A percentile compares a stretch with the other conserved stretches of the same genome.
phyloP scores from a whole-genome alignment of 2,797 vertebrate species.

The Macrochelys suwanniensis region DNA sequence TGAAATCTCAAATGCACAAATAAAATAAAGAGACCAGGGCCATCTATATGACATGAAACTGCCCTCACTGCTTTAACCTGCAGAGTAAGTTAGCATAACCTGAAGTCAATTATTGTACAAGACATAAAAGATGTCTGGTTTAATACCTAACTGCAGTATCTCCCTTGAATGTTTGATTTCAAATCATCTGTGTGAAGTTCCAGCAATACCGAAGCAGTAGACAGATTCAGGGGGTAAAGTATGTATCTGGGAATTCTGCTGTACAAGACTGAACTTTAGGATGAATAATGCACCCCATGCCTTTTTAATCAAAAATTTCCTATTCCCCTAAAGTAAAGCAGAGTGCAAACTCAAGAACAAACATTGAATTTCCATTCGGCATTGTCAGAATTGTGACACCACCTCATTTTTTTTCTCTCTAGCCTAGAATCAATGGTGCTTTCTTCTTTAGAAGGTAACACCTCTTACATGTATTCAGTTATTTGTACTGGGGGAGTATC shows the following conservation, averaged over 20 bases:
- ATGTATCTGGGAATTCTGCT: background rate
- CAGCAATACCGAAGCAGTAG: background rate
- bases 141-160: constrained; percentile 34
- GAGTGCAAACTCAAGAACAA: constrained; percentile 11
- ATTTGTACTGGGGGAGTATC: background rate
- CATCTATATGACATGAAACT: constrained; percentile 2
- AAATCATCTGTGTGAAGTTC: constrained; percentile 3
- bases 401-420: background rate
- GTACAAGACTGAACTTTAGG: constrained; percentile 3
- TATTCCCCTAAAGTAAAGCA: background rate
- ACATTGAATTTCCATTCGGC: constrained; percentile 25
- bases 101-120: constrained; percentile 57
- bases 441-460: background rate
- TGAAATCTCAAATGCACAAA: constrained; percentile 20
- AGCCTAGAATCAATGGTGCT: background rate
- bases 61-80: constrained; percentile 34
- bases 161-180: constrained; percentile 63
- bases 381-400: background rate
- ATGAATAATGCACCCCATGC: background rate
- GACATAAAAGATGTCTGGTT: constrained; percentile 41
- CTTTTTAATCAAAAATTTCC: constrained; percentile 23
- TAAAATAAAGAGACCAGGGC: background rate
- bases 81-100: constrained; percentile 62
- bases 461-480: background rate
- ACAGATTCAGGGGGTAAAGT: background rate